A percentile compares a stretch with the other conserved stretches of the same genome.
Conservation (phyloP, 2,797 vertebrate genomes). For the Argentina silus region DNA sequence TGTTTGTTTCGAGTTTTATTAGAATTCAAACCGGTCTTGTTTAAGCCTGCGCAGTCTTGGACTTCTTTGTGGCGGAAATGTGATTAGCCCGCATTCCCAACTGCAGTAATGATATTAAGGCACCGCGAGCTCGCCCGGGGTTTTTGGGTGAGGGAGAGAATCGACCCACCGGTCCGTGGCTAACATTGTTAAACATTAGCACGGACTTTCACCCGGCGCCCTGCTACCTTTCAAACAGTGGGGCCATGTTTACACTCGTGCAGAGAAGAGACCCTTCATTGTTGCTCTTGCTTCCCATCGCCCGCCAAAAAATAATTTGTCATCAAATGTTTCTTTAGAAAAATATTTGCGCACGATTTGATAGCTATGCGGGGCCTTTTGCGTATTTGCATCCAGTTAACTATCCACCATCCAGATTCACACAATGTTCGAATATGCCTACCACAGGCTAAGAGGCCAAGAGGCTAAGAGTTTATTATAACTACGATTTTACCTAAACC, state of each 20-base stretch:
- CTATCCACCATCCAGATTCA: no score
- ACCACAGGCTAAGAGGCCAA: not conserved
- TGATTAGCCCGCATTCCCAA: conserved; percentile 50
- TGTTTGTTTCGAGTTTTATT: conserved; percentile 17
- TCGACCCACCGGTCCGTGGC: conserved; percentile 43
- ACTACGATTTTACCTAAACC: not conserved
- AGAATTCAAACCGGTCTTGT: conserved; percentile 40
- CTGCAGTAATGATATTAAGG: conserved; percentile 59
- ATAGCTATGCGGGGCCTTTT: not conserved
- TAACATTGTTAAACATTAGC: conserved; percentile 58
- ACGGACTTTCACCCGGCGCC: conserved; percentile 27
- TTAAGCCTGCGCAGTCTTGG: conserved; percentile 42
- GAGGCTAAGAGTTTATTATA: not conserved
- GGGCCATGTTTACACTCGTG: conserved; percentile 12
- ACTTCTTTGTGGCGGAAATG: conserved; percentile 55
- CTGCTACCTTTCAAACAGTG: conserved; percentile 14
- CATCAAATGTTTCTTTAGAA: not conserved
- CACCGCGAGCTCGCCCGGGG: conserved; percentile 21
- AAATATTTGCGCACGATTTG: not conserved
- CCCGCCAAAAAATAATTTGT: conserved; percentile 9
- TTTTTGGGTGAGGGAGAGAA: conserved; percentile 22
- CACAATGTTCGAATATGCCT: no score
- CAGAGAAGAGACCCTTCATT: conserved; percentile 10
- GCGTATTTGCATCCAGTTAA: not conserved
- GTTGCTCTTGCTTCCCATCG: not conserved